phyloP scores from a whole-genome alignment of 2,797 vertebrate species.

The Agapornis canus region DNA sequence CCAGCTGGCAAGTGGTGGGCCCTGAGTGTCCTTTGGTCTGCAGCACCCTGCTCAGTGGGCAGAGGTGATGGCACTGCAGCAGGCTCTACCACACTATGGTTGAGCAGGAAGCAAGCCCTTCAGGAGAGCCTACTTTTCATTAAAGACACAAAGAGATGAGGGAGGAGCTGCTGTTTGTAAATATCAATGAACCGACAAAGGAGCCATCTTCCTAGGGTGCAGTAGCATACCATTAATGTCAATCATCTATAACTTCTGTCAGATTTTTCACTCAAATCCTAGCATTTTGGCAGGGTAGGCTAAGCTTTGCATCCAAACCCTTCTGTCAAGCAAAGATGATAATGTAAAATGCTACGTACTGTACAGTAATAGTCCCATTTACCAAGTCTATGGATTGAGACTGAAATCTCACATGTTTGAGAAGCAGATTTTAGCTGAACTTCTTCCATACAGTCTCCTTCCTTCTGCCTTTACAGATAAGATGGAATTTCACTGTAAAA shows the following conservation, averaged over 20 bases:
- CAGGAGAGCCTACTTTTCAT: neutral
- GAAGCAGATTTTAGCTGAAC: neutral
- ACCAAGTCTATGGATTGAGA: neutral
- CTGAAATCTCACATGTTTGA: neutral
- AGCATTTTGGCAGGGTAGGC: neutral
- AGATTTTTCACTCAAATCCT: slow-evolving; percentile 38
- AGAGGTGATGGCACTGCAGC: too few species aligned
- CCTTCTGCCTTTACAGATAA: neutral
- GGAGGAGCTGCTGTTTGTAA: neutral
- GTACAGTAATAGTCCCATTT: neutral
- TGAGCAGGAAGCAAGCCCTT: neutral
- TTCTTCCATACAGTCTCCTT: rapidly evolving
- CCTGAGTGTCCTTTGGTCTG: neutral
- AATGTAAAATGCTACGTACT: neutral
- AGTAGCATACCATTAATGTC: neutral
- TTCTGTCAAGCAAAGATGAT: slow-evolving; percentile 33
- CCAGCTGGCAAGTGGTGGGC: too few species aligned
- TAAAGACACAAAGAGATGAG: neutral
- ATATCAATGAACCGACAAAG: neutral
- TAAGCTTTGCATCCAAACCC: neutral
- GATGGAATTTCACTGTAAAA: neutral
- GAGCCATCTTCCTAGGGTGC: slow-evolving; percentile 12
- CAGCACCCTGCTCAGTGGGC: neutral
- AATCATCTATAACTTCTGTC: slow-evolving; percentile 51
- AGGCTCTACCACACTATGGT: too few species aligned